Evolutionary conservation across 53 echinoderm and acorn worm genomes (phyloP), one percentile per base, ranked within the genome.

Genomic region (Zoroaster sp.): DNA sequence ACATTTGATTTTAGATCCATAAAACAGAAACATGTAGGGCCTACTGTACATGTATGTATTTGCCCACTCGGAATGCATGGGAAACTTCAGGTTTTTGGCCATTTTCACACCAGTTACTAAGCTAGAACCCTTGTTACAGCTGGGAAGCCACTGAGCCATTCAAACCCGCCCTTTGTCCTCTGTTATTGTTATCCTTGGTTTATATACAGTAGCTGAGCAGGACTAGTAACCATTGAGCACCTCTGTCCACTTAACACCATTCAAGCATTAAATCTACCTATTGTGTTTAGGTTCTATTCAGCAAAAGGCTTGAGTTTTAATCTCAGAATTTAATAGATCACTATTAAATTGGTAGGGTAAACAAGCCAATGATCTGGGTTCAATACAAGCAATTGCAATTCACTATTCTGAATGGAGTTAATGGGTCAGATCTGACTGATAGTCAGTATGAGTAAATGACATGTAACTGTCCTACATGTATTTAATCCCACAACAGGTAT

Each of bases 141-240:
- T 44, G 66, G 66, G 40, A 23, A 8, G 28, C 81, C 66, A 66
- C 81, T 85, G 71, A 70, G 72, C 70, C 69, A 85, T 85, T 51
- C 47, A 85, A 70, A 46, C 20, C 52, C 45, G 20, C 20, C 71
- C 47, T 69, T 85, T 85, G 69, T 69, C 4, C 45, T 33, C 78
- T 15, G 33, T 36, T 35, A 85, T 71, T 85, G 85, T 85, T 47
- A 69, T 71, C 85, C 72, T 70, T 5, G 6, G 85, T 85, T 85
- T 70, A 71, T 71, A 70, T 17, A 78, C 12, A 63, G 63, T n/a
- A 74, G 69, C 83, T 85, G 33, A 85, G 17, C 15, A n/a, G 66
- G 85, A 47, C 85, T 69, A 47, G 85, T 35, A 47, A 45, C 7
- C 69, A 51, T 35, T 32, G 85, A 85, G 45, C 33, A 18, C 34